Conservation (phyloP, 2,113 vertebrate genomes). For the Carollia perspicillata region DNA sequence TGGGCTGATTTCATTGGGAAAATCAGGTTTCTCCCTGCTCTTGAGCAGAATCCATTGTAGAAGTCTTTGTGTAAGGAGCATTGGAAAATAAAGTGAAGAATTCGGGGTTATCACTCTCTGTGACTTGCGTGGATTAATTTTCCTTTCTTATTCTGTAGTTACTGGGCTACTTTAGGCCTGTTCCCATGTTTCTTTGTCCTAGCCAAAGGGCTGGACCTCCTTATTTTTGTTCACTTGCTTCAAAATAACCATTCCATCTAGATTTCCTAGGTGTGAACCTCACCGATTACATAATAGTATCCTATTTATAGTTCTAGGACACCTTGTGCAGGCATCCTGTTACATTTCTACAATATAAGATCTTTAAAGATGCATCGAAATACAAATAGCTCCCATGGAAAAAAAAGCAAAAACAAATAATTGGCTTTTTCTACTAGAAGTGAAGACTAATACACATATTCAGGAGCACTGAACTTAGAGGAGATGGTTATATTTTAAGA, state of each 20-base stretch:
- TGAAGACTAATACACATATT: not conserved
- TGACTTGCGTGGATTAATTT: not conserved
- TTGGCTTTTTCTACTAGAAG: not conserved
- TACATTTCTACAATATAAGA: slow-evolving; percentile 67
- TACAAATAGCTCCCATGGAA: slow-evolving; percentile 36
- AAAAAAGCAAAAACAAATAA: slow-evolving; percentile 19
- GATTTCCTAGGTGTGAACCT: slow-evolving; percentile 64
- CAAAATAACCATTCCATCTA: slow-evolving; percentile 47
- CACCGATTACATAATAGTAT: slow-evolving; percentile 63
- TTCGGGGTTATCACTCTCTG: not conserved
- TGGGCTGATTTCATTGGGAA: not conserved
- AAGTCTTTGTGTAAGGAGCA: not conserved
- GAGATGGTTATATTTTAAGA: not conserved
- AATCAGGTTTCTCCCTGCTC: not conserved
- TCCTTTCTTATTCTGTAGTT: not conserved
- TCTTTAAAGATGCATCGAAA: slow-evolving; percentile 63
- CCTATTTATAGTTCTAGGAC: slow-evolving; percentile 71
- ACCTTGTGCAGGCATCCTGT: slow-evolving; percentile 72
- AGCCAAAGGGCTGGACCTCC: not conserved
- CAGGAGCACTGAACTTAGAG: not conserved
- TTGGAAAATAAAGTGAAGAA: not conserved
- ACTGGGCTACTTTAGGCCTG: not conserved
- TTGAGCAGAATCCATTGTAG: not conserved
- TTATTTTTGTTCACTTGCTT: slow-evolving; percentile 59
- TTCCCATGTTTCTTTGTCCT: slow-evolving; percentile 33